A percentile compares a stretch with the other conserved stretches of the same genome.
Evolutionary conservation across 1,140 invertebrate genomes (phyloP).

Genomic region (Dreissena rostriformis): DNA sequence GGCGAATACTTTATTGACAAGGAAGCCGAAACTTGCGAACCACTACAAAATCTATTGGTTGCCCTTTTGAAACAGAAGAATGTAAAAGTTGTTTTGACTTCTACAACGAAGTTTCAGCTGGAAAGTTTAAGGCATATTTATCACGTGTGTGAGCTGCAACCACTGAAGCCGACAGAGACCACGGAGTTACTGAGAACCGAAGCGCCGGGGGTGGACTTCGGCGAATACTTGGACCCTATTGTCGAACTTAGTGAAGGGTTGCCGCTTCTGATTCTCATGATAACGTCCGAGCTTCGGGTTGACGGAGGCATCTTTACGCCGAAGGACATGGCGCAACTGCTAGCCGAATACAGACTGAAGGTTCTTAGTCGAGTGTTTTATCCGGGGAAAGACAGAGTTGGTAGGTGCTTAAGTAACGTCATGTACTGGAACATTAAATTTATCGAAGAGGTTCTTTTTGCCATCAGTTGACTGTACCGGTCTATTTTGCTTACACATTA

Average conservation of each 20-base stretch:
- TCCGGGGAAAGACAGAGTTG: constrained; percentile 39
- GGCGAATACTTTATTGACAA: constrained; percentile 44
- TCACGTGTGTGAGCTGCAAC: constrained; percentile 16
- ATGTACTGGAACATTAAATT: too few relatives aligned
- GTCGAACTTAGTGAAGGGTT: constrained; percentile 45
- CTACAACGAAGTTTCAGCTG: constrained; percentile 34
- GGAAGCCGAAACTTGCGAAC: background rate
- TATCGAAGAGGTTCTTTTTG: too few relatives aligned
- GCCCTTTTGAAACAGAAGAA: background rate
- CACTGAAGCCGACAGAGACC: constrained; percentile 15
- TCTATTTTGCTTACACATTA: too few relatives aligned
- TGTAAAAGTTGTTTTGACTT: constrained; percentile 45
- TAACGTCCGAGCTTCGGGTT: constrained; percentile 33
- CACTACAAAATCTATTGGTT: constrained; percentile 12
- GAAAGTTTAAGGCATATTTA: constrained; percentile 8
- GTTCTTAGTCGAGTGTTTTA: constrained; percentile 47
- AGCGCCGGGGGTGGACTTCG: constrained; percentile 14
- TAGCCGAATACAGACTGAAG: constrained; percentile 28
- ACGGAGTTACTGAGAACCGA: constrained; percentile 19
- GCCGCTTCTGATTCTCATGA: constrained; percentile 42
- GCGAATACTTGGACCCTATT: constrained; percentile 8
- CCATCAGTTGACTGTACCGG: too few relatives aligned
- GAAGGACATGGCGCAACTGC: constrained; percentile 32
- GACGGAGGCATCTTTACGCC: constrained; percentile 30
- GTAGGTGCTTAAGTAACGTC: constrained; percentile 9